Conservation (phyloP, 2,113 vertebrate genomes). For the Oenanthe melanoleuca region DNA sequence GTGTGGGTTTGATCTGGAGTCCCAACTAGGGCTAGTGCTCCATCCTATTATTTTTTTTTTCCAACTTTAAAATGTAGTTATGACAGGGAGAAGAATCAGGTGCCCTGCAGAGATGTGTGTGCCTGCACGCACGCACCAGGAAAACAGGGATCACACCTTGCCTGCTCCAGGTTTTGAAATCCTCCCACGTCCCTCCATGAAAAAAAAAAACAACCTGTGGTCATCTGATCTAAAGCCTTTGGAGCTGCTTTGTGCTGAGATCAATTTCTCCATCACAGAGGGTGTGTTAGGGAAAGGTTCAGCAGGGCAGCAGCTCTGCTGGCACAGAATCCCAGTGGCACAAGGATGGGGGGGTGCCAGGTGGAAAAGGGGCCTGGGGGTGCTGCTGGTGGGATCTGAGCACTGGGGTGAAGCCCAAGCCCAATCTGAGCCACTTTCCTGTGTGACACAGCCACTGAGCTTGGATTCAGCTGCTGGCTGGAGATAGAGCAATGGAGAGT, state of each 20-base stretch:
- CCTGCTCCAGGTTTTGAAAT: constrained; percentile 20
- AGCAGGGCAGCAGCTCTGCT: neutral
- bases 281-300: constrained; percentile 1
- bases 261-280: neutral
- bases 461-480: neutral
- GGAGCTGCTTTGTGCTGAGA: neutral
- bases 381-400: neutral
- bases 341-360: neutral
- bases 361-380: neutral
- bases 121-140: neutral
- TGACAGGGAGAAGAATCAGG: neutral
- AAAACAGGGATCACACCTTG: neutral
- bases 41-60: fast-evolving
- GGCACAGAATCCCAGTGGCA: neutral
- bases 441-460: fast-evolving
- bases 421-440: neutral
- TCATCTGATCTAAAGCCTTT: constrained; percentile 35
- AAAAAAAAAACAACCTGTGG: neutral
- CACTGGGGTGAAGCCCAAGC: neutral
- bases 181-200: constrained; percentile 35
- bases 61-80: neutral
- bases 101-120: neutral
- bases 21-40: fast-evolving
- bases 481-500: neutral
- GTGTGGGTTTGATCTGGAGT: neutral